These are phyloP conservation scores for Andrena minutula DNA, from an alignment of 2,888 invertebrate genomes.

Conservation along the genomic window DNA sequence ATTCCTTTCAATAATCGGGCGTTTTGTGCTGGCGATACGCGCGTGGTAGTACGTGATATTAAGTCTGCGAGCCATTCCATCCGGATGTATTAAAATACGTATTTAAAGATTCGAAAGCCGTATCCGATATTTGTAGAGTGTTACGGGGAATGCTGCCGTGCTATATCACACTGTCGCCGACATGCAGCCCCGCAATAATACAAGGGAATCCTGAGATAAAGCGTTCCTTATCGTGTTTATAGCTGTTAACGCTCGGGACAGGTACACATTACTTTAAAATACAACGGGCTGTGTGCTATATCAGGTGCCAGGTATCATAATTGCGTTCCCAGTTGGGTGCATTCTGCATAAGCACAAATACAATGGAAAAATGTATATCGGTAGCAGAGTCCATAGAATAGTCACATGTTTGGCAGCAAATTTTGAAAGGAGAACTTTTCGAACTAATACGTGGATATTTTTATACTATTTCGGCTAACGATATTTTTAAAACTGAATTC, in stretches of 20 bases:
- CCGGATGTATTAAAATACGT: conserved; percentile 28
- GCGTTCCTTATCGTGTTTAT: conserved; percentile 14
- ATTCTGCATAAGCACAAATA: too few species aligned
- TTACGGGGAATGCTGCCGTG: not conserved
- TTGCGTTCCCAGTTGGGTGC: too few species aligned
- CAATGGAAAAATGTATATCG: too few species aligned
- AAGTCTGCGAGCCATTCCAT: conserved; percentile 20
- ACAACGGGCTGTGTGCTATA: not conserved
- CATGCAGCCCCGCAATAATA: conserved; percentile 35
- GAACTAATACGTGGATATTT: too few species aligned
- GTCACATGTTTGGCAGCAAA: too few species aligned
- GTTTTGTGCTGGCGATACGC: conserved; percentile 6
- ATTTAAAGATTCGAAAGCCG: conserved; percentile 37
- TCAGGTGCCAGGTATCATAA: not conserved
- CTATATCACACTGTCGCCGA: conserved; percentile 30
- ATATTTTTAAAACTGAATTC: too few species aligned
- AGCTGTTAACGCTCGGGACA: conserved; percentile 7
- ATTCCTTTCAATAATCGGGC: conserved; percentile 48
- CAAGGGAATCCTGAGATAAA: conserved; percentile 7
- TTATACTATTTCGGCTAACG: too few species aligned
- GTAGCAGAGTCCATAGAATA: too few species aligned
- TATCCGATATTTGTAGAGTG: conserved; percentile 22
- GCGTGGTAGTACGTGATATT: conserved; percentile 4
- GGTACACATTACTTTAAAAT: not conserved
- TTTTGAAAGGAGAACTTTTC: too few species aligned